Conservation (phyloP, 1,140 invertebrate genomes). For the Aricia agestis region DNA sequence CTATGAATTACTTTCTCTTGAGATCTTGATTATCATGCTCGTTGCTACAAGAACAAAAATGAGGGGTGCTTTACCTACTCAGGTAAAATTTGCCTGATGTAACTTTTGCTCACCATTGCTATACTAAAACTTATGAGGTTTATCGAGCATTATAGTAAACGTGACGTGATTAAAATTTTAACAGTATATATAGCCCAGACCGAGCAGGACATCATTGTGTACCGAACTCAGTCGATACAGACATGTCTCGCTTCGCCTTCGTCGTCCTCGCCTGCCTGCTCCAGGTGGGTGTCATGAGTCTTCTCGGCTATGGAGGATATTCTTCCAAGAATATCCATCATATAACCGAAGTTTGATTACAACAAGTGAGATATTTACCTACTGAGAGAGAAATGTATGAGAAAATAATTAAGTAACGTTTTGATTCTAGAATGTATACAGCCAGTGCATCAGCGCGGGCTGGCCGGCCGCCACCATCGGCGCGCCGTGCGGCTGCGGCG, state of each 20-base stretch:
- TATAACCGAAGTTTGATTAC: too few species aligned
- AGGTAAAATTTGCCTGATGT: not conserved
- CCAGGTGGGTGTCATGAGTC: not conserved
- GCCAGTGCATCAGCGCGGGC: conserved; percentile 5
- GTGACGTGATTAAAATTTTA: not conserved
- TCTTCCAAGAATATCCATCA: too few species aligned
- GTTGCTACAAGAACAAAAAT: too few species aligned
- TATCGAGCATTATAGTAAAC: not conserved
- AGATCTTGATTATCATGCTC: too few species aligned
- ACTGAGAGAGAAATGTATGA: too few species aligned
- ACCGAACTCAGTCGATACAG: conserved; percentile 7
- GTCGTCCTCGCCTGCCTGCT: not conserved
- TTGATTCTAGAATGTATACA: conserved; percentile 9
- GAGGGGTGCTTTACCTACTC: too few species aligned
- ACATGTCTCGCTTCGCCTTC: conserved; percentile 9
- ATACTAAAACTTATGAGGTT: not conserved
- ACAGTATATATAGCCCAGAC: not conserved
- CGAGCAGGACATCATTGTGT: not conserved
- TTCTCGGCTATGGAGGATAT: too few species aligned
- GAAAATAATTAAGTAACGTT: not conserved
- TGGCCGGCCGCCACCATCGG: not conserved
- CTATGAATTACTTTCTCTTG: too few species aligned
- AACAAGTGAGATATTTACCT: too few species aligned
- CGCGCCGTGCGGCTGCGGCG: conserved; percentile 8
- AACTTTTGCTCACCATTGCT: not conserved